Evolutionary conservation across 2,888 invertebrate species (phyloP).

Genomic region (Macrophya annulata): DNA sequence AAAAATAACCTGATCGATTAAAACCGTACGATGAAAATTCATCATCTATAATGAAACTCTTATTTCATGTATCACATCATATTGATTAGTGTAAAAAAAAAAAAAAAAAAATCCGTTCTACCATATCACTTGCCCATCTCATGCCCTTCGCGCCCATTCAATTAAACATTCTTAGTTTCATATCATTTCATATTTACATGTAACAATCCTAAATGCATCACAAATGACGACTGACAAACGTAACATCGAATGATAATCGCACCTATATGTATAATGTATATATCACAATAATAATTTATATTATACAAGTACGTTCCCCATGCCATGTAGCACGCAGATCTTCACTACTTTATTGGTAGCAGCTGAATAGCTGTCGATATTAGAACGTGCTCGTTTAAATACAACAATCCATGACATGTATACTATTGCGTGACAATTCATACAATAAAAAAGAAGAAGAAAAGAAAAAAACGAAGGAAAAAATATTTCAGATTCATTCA

Average conservation of each 20-base stretch:
- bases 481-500: background rate
- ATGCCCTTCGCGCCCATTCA: too few species aligned
- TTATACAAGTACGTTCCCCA: background rate
- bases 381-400: background rate
- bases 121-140: background rate
- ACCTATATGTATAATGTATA: background rate
- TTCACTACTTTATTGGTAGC: background rate
- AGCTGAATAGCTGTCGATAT: background rate
- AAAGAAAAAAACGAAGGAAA: background rate
- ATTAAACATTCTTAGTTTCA: background rate
- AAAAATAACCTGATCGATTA: background rate
- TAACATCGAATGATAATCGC: background rate
- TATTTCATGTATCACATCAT: background rate
- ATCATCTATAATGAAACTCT: background rate
- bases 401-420: slow-evolving; percentile 10
- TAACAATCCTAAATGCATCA: background rate
- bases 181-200: background rate
- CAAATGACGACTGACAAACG: slow-evolving; percentile 35
- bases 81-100: background rate
- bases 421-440: background rate
- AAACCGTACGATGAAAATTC: background rate
- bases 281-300: slow-evolving; percentile 9
- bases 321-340: slow-evolving; percentile 18
- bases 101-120: background rate
- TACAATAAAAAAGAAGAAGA: background rate